These are phyloP conservation scores for Zaprionus nigranus DNA, from an alignment of 1,140 invertebrate species.

Conservation along the genomic window DNA sequence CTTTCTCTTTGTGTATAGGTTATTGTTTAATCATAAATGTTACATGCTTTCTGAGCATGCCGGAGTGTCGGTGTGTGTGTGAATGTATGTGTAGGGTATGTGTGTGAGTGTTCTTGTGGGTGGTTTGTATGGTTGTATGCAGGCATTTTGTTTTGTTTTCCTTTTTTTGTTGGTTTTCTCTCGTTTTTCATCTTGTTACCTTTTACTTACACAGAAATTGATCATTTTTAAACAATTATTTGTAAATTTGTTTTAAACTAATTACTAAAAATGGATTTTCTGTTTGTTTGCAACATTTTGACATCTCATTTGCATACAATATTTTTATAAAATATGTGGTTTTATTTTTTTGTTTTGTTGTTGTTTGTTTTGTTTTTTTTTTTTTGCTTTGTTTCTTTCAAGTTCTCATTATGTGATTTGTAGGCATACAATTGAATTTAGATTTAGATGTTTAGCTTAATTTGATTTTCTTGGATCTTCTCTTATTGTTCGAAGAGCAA, in stretches of 20 bases:
- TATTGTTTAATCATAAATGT: constrained; percentile 52
- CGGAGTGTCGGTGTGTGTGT: constrained; percentile 55
- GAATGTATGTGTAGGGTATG: constrained; percentile 3
- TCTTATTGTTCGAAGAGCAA: constrained; percentile 33
- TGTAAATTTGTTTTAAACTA: constrained; percentile 83
- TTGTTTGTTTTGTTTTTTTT: too few species aligned
- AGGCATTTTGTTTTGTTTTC: constrained; percentile 30
- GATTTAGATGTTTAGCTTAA: constrained; percentile 67
- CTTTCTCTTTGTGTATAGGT: constrained; percentile 42
- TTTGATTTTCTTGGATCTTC: constrained; percentile 64
- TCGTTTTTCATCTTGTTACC: constrained; percentile 26
- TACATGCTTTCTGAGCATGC: constrained; percentile 63
- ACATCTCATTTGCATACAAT: constrained; percentile 80
- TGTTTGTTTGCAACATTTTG: constrained; percentile 81
- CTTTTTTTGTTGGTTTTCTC: constrained; percentile 1
- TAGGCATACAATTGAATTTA: constrained; percentile 76
- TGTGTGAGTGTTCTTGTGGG: constrained; percentile 28
- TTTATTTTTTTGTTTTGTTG: constrained; percentile 56
- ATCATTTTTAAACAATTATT: constrained; percentile 76
- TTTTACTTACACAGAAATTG: constrained; percentile 63
- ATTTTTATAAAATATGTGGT: constrained; percentile 81
- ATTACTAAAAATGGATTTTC: constrained; percentile 78
- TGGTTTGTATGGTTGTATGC: constrained; percentile 32
- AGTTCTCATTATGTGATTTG: constrained; percentile 36
- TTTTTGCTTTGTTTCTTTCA: constrained; percentile 56